Conservation (phyloP, 2,797 vertebrate genomes). For the Thalassophryne amazonica region DNA sequence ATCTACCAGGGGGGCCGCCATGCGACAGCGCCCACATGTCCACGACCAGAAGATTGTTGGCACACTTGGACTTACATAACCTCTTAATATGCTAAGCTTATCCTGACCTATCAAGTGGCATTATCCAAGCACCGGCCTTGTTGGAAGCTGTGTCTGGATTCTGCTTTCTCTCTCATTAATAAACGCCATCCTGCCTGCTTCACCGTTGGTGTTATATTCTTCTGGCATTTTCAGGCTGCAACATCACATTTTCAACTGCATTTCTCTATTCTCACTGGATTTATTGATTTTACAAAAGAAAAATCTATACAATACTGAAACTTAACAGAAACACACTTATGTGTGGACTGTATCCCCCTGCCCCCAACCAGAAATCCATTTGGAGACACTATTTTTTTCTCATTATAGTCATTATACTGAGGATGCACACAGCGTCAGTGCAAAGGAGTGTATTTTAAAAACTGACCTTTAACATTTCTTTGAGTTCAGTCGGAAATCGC, state of each 20-base stretch:
- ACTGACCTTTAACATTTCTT: no score
- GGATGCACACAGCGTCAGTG: no score
- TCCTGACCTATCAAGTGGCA: slow-evolving; percentile 50
- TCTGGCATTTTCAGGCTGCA: slow-evolving; percentile 34
- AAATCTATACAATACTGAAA: slow-evolving; percentile 12
- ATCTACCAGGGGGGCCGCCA: no score
- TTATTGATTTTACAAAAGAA: slow-evolving; percentile 1
- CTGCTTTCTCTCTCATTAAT: slow-evolving; percentile 39
- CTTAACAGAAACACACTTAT: slow-evolving; percentile 1
- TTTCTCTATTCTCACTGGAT: slow-evolving; percentile 12
- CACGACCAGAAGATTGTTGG: slow-evolving; percentile 33
- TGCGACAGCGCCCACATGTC: slow-evolving; percentile 17
- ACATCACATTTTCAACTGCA: no score
- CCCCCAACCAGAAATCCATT: neutral
- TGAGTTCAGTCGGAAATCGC: no score
- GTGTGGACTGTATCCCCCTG: neutral
- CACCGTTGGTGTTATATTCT: slow-evolving; percentile 19
- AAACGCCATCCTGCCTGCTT: slow-evolving; percentile 28
- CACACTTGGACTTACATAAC: slow-evolving; percentile 47
- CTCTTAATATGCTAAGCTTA: slow-evolving; percentile 61
- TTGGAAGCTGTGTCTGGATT: slow-evolving; percentile 27
- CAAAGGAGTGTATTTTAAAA: no score
- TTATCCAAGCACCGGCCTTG: slow-evolving; percentile 54
- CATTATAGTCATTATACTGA: neutral
- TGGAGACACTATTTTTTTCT: neutral